A percentile compares a stretch with the other conserved stretches of the same genome.
phyloP scores from a whole-genome alignment of 2,888 invertebrate species.

The Cheilosia grossa region DNA sequence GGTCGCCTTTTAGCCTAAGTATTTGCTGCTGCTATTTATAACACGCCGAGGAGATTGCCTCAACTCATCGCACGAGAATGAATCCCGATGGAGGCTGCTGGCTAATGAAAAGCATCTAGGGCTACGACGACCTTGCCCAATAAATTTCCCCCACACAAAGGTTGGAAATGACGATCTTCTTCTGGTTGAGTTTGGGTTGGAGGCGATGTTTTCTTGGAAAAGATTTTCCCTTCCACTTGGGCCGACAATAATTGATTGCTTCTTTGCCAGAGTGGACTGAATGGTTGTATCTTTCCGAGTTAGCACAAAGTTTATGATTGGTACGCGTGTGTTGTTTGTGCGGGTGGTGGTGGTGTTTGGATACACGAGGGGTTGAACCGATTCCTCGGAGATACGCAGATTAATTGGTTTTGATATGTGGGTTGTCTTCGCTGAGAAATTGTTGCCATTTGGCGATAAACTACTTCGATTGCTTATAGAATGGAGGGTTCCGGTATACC shows the following conservation, averaged over 20 bases:
- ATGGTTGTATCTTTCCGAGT: slow-evolving; percentile 7
- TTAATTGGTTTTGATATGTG: slow-evolving; percentile 3
- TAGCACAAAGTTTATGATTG: slow-evolving; percentile 20
- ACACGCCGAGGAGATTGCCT: slow-evolving; percentile 32
- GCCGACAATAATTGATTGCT: slow-evolving; percentile 40
- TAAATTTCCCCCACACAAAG: slow-evolving; percentile 36
- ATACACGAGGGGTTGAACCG: not conserved
- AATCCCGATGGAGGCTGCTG: slow-evolving; percentile 6
- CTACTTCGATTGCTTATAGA: not conserved
- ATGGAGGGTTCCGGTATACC: not conserved
- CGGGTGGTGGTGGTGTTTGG: not conserved
- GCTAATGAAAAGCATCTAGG: slow-evolving; percentile 42
- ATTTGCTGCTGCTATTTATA: slow-evolving; percentile 53
- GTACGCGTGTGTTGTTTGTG: slow-evolving; percentile 3
- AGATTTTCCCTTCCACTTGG: slow-evolving; percentile 1
- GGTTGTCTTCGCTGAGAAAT: not conserved
- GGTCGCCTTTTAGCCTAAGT: slow-evolving; percentile 50
- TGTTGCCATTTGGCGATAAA: not conserved
- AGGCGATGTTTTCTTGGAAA: slow-evolving; percentile 5
- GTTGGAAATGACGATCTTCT: slow-evolving; percentile 26
- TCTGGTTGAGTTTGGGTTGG: not conserved
- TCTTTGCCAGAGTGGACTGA: slow-evolving; percentile 4
- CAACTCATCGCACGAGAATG: slow-evolving; percentile 26
- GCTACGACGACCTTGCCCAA: slow-evolving; percentile 41
- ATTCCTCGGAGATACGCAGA: not conserved